A percentile compares a stretch with the other conserved stretches of the same genome.
phyloP scores from a whole-genome alignment of 2,888 invertebrate genomes.

The Limenitis camilla region DNA sequence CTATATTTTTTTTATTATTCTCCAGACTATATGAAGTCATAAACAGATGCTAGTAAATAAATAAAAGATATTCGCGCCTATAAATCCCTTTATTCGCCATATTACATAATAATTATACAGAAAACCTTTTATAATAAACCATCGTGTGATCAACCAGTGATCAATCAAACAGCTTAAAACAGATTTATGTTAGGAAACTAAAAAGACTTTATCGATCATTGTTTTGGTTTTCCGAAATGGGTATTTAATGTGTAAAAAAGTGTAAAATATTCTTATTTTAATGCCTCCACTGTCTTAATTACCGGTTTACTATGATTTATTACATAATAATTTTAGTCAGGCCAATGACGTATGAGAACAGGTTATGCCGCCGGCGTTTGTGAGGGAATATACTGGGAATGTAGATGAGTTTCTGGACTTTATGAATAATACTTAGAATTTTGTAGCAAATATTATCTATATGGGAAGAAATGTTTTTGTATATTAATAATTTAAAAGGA shows the following conservation, averaged over 20 bases:
- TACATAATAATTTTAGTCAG: conserved; percentile 65
- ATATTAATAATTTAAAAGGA: not conserved
- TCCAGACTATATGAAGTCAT: too few relatives aligned
- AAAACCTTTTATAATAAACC: conserved; percentile 7
- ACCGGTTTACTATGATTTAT: conserved; percentile 74
- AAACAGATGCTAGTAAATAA: too few relatives aligned
- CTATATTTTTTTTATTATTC: too few relatives aligned
- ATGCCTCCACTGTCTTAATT: conserved; percentile 73
- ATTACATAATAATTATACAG: not conserved
- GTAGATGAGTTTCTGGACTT: conserved; percentile 1
- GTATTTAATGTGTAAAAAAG: conserved; percentile 70
- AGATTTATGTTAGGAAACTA: conserved; percentile 23
- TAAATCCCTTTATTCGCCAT: not conserved
- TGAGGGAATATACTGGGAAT: conserved; percentile 20
- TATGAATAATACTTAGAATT: not conserved
- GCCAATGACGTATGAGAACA: conserved; percentile 69
- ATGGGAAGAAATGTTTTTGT: too few relatives aligned
- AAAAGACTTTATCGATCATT: conserved; percentile 49
- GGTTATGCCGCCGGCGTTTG: conserved; percentile 65
- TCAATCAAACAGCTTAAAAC: conserved; percentile 19
- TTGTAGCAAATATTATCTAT: not conserved
- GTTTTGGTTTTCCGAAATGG: conserved; percentile 58
- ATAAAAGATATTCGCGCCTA: not conserved
- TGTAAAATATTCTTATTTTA: conserved; percentile 63
- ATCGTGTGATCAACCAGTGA: conserved; percentile 13